Evolutionary conservation across 2,888 invertebrate genomes (phyloP).

Genomic region (Andrena haemorrhoa): DNA sequence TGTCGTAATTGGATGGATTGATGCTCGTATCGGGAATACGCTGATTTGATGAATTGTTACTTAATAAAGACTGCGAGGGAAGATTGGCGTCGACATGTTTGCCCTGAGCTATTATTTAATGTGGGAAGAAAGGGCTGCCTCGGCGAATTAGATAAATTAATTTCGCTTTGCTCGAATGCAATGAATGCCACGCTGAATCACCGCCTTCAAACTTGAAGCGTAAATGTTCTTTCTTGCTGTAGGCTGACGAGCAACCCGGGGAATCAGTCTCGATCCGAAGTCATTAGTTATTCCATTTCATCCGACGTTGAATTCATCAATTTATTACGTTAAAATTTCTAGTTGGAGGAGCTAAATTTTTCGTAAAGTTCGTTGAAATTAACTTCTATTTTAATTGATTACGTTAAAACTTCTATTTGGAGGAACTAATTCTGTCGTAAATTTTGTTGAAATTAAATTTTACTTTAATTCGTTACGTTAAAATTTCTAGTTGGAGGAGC

Average conservation of each 20-base stretch:
- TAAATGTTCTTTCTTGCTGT: background rate
- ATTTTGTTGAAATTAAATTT: too few relatives aligned
- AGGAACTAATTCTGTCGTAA: too few relatives aligned
- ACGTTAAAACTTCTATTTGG: too few relatives aligned
- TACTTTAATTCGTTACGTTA: too few relatives aligned
- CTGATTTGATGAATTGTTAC: constrained; percentile 33
- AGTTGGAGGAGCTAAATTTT: too few relatives aligned
- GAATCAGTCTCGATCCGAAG: too few relatives aligned
- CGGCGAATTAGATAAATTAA: constrained; percentile 37
- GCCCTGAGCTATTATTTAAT: constrained; percentile 38
- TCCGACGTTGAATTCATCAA: too few relatives aligned
- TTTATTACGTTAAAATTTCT: too few relatives aligned
- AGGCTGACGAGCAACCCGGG: background rate
- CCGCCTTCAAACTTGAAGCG: background rate
- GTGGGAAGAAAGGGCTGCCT: constrained; percentile 24
- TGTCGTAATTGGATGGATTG: constrained; percentile 45
- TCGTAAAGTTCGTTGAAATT: too few relatives aligned
- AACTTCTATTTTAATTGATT: too few relatives aligned
- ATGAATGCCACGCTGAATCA: constrained; percentile 9
- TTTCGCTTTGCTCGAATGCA: constrained; percentile 6
- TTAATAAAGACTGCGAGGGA: constrained; percentile 41
- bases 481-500: too few relatives aligned
- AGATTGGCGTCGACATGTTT: constrained; percentile 40
- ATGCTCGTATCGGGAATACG: constrained; percentile 17
- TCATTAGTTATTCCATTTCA: too few relatives aligned